Evolutionary conservation across 2,113 vertebrate genomes (phyloP).

Genomic region (Dasyurus viverrinus): DNA sequence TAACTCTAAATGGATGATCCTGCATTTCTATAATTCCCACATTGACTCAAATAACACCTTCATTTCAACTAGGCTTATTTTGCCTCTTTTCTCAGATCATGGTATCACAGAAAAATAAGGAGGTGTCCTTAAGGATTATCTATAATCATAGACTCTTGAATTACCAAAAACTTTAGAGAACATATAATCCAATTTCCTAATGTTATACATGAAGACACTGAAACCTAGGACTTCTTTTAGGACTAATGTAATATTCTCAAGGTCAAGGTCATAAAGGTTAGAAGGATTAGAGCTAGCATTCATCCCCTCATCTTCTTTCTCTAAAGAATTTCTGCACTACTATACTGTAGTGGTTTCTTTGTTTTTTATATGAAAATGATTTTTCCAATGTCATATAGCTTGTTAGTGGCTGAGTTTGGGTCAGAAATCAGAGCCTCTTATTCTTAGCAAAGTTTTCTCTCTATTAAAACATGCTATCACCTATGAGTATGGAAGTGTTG

Average conservation of each 20-base stretch:
- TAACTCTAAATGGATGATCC: not conserved
- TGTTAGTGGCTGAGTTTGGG: not conserved
- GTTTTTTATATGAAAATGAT: not conserved
- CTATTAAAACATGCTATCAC: not conserved
- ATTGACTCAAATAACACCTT: not conserved
- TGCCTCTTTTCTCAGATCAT: not conserved
- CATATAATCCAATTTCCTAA: not conserved
- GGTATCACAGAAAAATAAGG: not conserved
- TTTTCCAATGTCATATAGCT: not conserved
- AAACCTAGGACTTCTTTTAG: not conserved
- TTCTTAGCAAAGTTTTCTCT: not conserved
- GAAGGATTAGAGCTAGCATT: slow-evolving; percentile 4
- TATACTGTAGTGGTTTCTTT: not conserved
- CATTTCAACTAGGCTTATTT: not conserved
- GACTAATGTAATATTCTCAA: not conserved
- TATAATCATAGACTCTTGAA: not conserved
- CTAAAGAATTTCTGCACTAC: not conserved
- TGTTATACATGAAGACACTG: not conserved
- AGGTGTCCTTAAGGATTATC: not conserved
- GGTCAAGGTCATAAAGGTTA: not conserved
- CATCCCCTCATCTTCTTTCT: not conserved
- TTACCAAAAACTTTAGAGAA: not conserved
- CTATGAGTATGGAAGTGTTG: not conserved
- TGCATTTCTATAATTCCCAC: not conserved
- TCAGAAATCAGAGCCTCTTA: not conserved